Percentiles rank a stretch among this genome's conserved stretches.
Conservation (phyloP, 2,888 invertebrate genomes). For the Dynastes grantii region DNA sequence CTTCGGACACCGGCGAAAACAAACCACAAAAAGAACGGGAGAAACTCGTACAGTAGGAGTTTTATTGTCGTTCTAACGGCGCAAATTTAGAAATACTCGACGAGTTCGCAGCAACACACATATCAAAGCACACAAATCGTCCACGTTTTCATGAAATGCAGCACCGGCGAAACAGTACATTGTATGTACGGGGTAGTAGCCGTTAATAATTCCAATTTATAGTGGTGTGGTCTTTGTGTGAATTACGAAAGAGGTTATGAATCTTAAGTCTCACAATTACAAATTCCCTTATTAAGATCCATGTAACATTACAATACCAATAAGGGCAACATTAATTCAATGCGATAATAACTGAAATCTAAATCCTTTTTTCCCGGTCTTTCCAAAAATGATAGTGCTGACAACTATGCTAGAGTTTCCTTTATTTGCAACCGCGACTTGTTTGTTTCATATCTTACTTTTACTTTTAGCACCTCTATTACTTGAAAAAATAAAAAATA, state of each 20-base stretch:
- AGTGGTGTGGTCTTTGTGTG: conserved; percentile 15
- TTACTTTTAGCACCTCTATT: no score
- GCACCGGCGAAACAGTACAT: conserved; percentile 19
- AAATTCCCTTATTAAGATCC: conserved; percentile 8
- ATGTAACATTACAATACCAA: not conserved
- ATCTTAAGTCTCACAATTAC: conserved; percentile 9
- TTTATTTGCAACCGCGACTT: no score
- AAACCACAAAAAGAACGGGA: conserved; percentile 12
- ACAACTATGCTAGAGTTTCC: no score
- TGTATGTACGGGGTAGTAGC: conserved; percentile 6
- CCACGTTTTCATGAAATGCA: conserved; percentile 42
- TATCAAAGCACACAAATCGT: conserved; percentile 46
- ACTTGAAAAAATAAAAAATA: no score
- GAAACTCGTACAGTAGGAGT: conserved; percentile 54
- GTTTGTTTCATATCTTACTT: no score
- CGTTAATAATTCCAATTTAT: conserved; percentile 36
- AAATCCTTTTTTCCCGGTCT: not conserved
- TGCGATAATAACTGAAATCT: not conserved
- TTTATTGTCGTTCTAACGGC: conserved; percentile 54
- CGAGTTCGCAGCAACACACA: conserved; percentile 46
- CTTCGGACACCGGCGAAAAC: conserved; percentile 42
- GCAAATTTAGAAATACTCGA: conserved; percentile 53
- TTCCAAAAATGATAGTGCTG: not conserved
- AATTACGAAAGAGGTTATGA: conserved; percentile 15
- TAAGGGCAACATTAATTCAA: not conserved